Evolutionary conservation across 2,113 vertebrate genomes (phyloP).

Genomic region (Chlamydotis undulata): DNA sequence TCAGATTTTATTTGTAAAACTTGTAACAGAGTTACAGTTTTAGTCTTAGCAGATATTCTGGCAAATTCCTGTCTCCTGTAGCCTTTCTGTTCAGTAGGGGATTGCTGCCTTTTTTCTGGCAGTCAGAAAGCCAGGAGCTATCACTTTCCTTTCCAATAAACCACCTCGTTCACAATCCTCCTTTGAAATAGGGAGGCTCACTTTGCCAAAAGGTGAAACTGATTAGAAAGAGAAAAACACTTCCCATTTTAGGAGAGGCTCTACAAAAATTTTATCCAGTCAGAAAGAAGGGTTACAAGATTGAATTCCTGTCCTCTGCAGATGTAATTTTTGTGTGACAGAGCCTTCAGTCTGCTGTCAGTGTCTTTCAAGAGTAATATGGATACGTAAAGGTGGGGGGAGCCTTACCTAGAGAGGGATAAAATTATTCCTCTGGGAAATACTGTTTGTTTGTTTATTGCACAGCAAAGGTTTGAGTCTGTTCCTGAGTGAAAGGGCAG

Average conservation of each 20-base stretch:
- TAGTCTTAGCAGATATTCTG: not conserved
- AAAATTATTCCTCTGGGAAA: constrained; percentile 20
- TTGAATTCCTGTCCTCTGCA: constrained; percentile 11
- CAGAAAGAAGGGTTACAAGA: constrained; percentile 13
- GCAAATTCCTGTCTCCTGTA: not conserved
- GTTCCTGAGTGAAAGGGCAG: not conserved
- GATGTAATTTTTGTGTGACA: constrained; percentile 45
- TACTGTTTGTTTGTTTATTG: constrained; percentile 22
- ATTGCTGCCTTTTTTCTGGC: not conserved
- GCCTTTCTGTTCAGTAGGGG: not conserved
- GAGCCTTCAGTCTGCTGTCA: constrained; percentile 38
- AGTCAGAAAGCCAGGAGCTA: not conserved
- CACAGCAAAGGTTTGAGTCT: not conserved
- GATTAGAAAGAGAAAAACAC: not conserved
- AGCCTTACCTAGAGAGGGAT: not conserved
- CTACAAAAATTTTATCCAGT: not conserved
- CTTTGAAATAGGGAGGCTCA: not conserved
- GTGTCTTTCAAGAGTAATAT: not conserved
- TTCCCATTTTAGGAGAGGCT: not conserved
- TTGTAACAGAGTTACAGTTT: not conserved
- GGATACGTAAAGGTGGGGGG: not conserved
- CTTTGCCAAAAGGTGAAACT: not conserved
- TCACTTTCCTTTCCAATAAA: not conserved
- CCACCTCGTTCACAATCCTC: not conserved
- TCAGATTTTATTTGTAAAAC: not conserved